phyloP scores from a whole-genome alignment of 2,888 invertebrate species.

The Xylocampa areola region DNA sequence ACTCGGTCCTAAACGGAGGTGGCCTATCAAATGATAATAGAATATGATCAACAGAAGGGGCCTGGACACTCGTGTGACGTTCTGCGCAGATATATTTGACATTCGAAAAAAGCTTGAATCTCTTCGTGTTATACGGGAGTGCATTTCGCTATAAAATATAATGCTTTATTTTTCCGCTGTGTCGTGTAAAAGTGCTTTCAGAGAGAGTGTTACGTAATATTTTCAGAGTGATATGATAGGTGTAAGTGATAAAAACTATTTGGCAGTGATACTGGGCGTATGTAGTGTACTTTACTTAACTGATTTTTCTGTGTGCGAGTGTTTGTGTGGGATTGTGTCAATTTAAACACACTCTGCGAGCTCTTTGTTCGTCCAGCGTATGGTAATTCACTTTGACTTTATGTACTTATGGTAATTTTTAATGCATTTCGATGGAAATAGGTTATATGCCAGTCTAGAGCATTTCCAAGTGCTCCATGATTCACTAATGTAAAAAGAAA shows the following conservation, averaged over 20 bases:
- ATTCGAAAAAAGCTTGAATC: constrained; percentile 53
- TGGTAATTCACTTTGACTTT: constrained; percentile 22
- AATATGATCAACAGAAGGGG: constrained; percentile 80
- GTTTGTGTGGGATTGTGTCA: constrained; percentile 30
- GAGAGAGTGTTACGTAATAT: constrained; percentile 63
- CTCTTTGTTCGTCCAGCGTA: constrained; percentile 5
- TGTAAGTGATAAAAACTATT: constrained; percentile 49
- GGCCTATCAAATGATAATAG: constrained; percentile 87
- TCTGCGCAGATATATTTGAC: constrained; percentile 76
- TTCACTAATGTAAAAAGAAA: no score
- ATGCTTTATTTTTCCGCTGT: constrained; percentile 66
- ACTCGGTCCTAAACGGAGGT: constrained; percentile 84
- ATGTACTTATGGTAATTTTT: background rate
- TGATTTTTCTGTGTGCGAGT: constrained; percentile 22
- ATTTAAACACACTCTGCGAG: constrained; percentile 15
- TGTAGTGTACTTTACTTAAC: constrained; percentile 39
- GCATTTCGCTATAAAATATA: constrained; percentile 72
- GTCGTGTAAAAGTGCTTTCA: constrained; percentile 61
- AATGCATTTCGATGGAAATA: no score
- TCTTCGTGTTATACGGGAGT: constrained; percentile 57
- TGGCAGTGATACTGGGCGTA: constrained; percentile 32
- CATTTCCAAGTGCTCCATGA: no score
- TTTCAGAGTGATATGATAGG: constrained; percentile 59
- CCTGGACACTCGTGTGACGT: constrained; percentile 77
- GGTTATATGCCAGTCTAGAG: no score